Evolutionary conservation across 2,888 invertebrate genomes (phyloP).

Genomic region (Drosophila birchii): DNA sequence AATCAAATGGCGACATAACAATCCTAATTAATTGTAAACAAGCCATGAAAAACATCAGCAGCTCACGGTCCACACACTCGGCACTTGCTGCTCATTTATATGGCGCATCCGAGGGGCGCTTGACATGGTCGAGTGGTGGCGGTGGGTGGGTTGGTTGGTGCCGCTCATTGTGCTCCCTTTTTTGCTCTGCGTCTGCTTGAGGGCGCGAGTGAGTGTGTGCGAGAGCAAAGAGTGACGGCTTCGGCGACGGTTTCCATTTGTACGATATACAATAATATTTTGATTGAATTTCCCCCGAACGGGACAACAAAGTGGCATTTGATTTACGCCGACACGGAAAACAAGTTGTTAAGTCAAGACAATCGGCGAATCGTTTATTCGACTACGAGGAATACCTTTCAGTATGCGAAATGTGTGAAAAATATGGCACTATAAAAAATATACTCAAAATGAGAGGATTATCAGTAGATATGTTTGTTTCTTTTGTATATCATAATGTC

Average conservation of each 20-base stretch:
- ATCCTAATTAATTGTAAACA: constrained; percentile 74
- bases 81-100: constrained; percentile 45
- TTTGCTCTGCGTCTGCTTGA: constrained; percentile 26
- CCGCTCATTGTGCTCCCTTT: constrained; percentile 38
- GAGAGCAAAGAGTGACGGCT: constrained; percentile 55
- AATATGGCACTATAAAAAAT: background rate
- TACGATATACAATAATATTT: constrained; percentile 69
- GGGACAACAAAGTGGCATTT: constrained; percentile 58
- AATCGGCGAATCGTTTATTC: constrained; percentile 41
- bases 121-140: constrained; percentile 17
- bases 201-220: constrained; percentile 13
- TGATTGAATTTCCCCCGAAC: constrained; percentile 67
- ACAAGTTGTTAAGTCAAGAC: constrained; percentile 62
- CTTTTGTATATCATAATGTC: background rate
- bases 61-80: constrained; percentile 25
- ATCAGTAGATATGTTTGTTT: background rate
- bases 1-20: constrained; percentile 64
- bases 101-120: constrained; percentile 23
- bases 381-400: constrained; percentile 8
- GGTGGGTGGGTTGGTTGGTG: constrained; percentile 24
- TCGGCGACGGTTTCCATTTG: constrained; percentile 67
- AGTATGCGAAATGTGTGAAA: background rate
- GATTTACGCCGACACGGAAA: constrained; percentile 62
- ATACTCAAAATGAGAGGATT: background rate
- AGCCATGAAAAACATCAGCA: constrained; percentile 60